Evolutionary conservation across 2,113 vertebrate genomes (phyloP).

Genomic region (Enhydra lutris): DNA sequence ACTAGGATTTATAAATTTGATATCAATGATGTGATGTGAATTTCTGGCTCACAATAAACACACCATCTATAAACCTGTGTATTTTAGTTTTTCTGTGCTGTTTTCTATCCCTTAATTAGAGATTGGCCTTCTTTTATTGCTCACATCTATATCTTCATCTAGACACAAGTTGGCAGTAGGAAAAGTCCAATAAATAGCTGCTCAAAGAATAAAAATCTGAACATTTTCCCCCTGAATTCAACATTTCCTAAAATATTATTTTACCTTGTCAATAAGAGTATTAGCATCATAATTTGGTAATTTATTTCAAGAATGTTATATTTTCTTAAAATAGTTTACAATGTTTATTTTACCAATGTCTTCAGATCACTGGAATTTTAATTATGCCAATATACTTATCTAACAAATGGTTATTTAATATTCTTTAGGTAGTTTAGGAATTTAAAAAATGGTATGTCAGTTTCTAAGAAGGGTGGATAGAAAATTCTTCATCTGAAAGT

Average conservation of each 20-base stretch:
- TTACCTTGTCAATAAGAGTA: not conserved
- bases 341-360: not conserved
- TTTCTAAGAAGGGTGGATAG: not conserved
- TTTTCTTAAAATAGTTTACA: not conserved
- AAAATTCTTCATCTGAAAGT: not conserved
- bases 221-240: not conserved
- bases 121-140: not conserved
- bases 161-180: not conserved
- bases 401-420: not conserved
- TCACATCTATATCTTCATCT: not conserved
- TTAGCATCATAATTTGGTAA: not conserved
- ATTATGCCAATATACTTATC: not conserved
- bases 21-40: not conserved
- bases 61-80: not conserved
- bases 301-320: not conserved
- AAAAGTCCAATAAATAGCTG: not conserved
- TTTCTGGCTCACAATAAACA: not conserved
- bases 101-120: not conserved
- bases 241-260: not conserved
- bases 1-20: not conserved
- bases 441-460: not conserved
- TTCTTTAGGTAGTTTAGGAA: not conserved
- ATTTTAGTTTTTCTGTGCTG: not conserved
- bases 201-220: not conserved
- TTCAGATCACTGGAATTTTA: not conserved